Conservation (phyloP, 2,888 invertebrate species). For the Notodonta ziczac region DNA sequence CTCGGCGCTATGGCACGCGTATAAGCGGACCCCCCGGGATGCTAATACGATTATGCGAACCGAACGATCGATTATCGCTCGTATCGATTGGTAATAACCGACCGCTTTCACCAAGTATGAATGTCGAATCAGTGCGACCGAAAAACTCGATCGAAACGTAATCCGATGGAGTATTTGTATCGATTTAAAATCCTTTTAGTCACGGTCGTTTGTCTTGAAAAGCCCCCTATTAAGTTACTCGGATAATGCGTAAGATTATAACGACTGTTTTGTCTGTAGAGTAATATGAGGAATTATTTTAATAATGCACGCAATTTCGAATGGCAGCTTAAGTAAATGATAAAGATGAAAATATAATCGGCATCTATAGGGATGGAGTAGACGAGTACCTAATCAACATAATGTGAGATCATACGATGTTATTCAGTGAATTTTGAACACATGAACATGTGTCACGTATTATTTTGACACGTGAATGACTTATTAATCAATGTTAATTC, state of each 20-base stretch:
- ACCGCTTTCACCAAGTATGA: slow-evolving; percentile 77
- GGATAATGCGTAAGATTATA: slow-evolving; percentile 27
- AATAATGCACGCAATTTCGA: too few relatives aligned
- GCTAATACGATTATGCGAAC: slow-evolving; percentile 72
- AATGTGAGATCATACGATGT: too few relatives aligned
- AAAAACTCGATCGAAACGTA: slow-evolving; percentile 58
- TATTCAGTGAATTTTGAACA: too few relatives aligned
- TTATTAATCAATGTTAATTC: not conserved
- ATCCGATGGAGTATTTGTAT: slow-evolving; percentile 58
- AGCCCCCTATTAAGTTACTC: slow-evolving; percentile 27
- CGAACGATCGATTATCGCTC: slow-evolving; percentile 68
- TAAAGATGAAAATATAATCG: too few relatives aligned
- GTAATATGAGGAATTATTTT: not conserved
- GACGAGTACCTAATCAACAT: too few relatives aligned
- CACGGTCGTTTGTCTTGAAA: slow-evolving; percentile 58
- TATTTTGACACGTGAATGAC: slow-evolving; percentile 4
- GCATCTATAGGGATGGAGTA: too few relatives aligned
- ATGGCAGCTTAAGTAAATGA: too few relatives aligned
- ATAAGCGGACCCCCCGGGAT: slow-evolving; percentile 65
- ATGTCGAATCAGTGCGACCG: slow-evolving; percentile 69
- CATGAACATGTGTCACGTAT: too few relatives aligned
- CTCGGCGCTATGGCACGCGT: slow-evolving; percentile 45
- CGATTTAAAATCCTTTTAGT: slow-evolving; percentile 65
- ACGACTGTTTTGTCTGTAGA: slow-evolving; percentile 5
- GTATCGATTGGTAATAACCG: slow-evolving; percentile 65